Percentiles rank a stretch among this genome's conserved stretches.
phyloP scores from a whole-genome alignment of 2,797 vertebrate genomes.

The Anomalospiza imberbis region DNA sequence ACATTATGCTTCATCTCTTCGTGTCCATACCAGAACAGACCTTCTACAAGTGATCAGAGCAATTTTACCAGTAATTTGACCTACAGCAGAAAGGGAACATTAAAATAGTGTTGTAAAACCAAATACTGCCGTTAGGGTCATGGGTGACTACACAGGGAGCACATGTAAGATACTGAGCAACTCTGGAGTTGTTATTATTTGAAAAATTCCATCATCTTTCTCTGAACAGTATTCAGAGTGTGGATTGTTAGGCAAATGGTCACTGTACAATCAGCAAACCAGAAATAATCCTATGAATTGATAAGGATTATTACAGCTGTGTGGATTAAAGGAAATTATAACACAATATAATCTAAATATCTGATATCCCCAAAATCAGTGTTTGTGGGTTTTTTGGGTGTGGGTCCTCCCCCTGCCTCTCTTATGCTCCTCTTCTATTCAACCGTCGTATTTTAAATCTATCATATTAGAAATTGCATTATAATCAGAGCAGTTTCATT shows the following conservation, averaged over 20 bases:
- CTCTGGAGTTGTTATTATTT: not conserved
- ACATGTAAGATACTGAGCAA: not conserved
- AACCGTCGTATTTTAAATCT: not conserved
- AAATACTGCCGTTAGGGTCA: not conserved
- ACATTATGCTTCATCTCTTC: not conserved
- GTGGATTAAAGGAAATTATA: not conserved
- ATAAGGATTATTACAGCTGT: not conserved
- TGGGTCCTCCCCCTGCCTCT: rapidly evolving
- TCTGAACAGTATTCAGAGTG: not conserved
- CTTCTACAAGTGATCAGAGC: not conserved
- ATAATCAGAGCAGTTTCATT: not conserved
- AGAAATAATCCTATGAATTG: not conserved
- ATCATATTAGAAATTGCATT: not conserved
- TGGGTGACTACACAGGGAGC: not conserved
- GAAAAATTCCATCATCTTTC: not conserved
- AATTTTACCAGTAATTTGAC: not conserved
- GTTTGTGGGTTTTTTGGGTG: not conserved
- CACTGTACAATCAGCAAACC: not conserved
- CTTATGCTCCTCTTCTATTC: not conserved
- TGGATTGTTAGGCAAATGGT: not conserved
- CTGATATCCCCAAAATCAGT: not conserved
- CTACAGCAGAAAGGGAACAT: not conserved
- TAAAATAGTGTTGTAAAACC: not conserved
- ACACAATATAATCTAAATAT: not conserved
- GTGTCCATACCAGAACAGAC: not conserved